Evolutionary conservation across 2,888 invertebrate species (phyloP).

Genomic region (Pammene fasciana): DNA sequence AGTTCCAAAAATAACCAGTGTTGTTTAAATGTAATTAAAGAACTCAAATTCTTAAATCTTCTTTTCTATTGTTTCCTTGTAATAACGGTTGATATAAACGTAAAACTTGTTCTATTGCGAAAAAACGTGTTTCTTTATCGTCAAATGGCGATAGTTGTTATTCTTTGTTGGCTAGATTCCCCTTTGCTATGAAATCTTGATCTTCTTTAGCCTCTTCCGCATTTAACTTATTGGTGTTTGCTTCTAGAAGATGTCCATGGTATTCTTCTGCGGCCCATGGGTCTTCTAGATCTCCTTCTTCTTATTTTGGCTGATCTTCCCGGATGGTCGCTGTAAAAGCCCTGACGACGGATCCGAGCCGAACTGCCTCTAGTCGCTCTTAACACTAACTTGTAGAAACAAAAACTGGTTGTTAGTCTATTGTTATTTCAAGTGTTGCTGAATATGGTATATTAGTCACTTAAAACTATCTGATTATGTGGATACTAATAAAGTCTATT

Average conservation of each 20-base stretch:
- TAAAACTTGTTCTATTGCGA: constrained; percentile 85
- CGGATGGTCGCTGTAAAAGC: constrained; percentile 79
- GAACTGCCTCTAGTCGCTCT: constrained; percentile 78
- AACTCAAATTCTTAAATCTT: constrained; percentile 80
- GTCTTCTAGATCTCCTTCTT: constrained; percentile 55
- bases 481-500: constrained; percentile 77
- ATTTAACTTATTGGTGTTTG: constrained; percentile 75
- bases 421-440: constrained; percentile 81
- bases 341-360: constrained; percentile 76
- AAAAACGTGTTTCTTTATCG: constrained; percentile 84
- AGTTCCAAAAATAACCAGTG: constrained; percentile 84
- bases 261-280: constrained; percentile 67
- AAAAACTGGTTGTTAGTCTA: constrained; percentile 70
- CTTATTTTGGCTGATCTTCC: constrained; percentile 71
- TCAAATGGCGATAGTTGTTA: constrained; percentile 80
- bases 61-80: constrained; percentile 83
- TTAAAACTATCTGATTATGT: constrained; percentile 81
- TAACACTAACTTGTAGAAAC: constrained; percentile 78
- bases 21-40: constrained; percentile 83
- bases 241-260: constrained; percentile 66
- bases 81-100: constrained; percentile 84
- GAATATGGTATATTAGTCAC: constrained; percentile 75
- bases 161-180: constrained; percentile 73
- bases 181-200: constrained; percentile 78
- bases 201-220: constrained; percentile 74